These are phyloP conservation scores for Zaprionus taronus DNA, from an alignment of 1,140 invertebrate species.

Conservation along the genomic window DNA sequence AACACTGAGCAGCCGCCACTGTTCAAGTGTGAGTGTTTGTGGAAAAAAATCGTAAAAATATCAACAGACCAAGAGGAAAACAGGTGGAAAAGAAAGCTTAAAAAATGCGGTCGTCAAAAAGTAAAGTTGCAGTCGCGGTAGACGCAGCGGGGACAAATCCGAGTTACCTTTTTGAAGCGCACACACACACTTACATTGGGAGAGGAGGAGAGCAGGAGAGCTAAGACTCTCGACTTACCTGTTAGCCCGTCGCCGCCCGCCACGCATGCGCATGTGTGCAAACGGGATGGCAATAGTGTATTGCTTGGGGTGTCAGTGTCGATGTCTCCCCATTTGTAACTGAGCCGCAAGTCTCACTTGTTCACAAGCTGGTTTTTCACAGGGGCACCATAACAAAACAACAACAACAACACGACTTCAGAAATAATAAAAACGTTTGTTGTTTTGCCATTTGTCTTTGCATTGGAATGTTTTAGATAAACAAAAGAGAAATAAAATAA, in stretches of 20 bases:
- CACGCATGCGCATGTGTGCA: constrained; percentile 66
- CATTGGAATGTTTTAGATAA: constrained; percentile 47
- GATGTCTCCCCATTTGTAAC: constrained; percentile 48
- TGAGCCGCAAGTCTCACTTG: constrained; percentile 47
- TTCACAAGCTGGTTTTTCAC: constrained; percentile 62
- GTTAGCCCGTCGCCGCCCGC: constrained; percentile 25
- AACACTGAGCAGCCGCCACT: constrained; percentile 40
- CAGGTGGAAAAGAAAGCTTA: constrained; percentile 83
- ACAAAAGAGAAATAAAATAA: constrained; percentile 39
- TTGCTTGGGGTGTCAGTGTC: constrained; percentile 68
- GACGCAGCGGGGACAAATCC: constrained; percentile 61
- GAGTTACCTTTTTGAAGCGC: constrained; percentile 71
- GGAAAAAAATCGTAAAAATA: constrained; percentile 69
- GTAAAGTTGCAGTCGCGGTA: constrained; percentile 70
- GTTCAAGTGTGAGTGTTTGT: constrained; percentile 23
- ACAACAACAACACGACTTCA: constrained; percentile 44
- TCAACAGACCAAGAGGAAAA: constrained; percentile 71
- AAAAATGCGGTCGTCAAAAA: constrained; percentile 81
- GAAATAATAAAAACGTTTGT: constrained; percentile 59
- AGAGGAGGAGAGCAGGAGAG: constrained; percentile 32
- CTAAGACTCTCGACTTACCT: constrained; percentile 33
- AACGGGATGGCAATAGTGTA: constrained; percentile 59
- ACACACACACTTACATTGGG: constrained; percentile 27
- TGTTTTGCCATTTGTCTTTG: constrained; percentile 66
- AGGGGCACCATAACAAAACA: constrained; percentile 31